Percentiles rank a stretch among this genome's conserved stretches.
phyloP scores from a whole-genome alignment of 2,888 invertebrate genomes.

The Drosophila cracens region DNA sequence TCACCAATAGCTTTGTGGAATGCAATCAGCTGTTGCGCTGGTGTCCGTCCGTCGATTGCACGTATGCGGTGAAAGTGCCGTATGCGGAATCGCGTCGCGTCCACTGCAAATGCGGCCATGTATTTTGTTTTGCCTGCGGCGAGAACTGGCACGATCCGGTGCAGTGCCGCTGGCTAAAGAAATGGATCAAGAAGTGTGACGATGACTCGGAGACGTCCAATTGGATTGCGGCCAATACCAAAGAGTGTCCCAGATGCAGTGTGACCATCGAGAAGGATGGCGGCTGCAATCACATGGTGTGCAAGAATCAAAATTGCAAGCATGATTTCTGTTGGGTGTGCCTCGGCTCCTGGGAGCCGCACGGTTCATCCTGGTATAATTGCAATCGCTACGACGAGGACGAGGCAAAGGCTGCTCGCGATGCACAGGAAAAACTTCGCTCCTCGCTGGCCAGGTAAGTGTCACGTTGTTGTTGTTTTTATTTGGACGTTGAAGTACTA shows the following conservation, averaged over 20 bases:
- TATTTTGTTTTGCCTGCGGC: slow-evolving; percentile 98
- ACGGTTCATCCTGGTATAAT: slow-evolving; percentile 99
- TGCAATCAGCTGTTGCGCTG: slow-evolving; percentile 98
- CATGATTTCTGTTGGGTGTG: slow-evolving; percentile 99
- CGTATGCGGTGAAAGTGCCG: slow-evolving; percentile 96
- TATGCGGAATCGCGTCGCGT: slow-evolving; percentile 96
- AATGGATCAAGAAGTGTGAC: slow-evolving; percentile 99
- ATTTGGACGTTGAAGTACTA: background rate
- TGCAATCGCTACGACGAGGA: slow-evolving; percentile 99
- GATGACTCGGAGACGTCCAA: slow-evolving; percentile 99
- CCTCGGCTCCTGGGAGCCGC: slow-evolving; percentile 99
- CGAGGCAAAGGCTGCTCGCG: slow-evolving; percentile 97
- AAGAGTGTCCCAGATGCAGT: slow-evolving; percentile 99
- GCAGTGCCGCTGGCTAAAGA: slow-evolving; percentile 94
- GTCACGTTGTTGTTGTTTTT: background rate
- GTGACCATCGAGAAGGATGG: slow-evolving; percentile 99
- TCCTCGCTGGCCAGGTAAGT: slow-evolving; percentile 96
- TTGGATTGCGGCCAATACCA: slow-evolving; percentile 99
- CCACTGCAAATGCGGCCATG: slow-evolving; percentile 95
- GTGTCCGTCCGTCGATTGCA: slow-evolving; percentile 99
- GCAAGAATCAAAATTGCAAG: slow-evolving; percentile 99
- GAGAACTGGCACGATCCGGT: slow-evolving; percentile 99
- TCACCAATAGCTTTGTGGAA: slow-evolving; percentile 99
- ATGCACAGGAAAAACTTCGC: slow-evolving; percentile 97
- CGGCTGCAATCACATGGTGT: slow-evolving; percentile 99